A percentile compares a stretch with the other conserved stretches of the same genome.
Conservation (phyloP, 2,113 vertebrate species). For the Apodemus sylvaticus region DNA sequence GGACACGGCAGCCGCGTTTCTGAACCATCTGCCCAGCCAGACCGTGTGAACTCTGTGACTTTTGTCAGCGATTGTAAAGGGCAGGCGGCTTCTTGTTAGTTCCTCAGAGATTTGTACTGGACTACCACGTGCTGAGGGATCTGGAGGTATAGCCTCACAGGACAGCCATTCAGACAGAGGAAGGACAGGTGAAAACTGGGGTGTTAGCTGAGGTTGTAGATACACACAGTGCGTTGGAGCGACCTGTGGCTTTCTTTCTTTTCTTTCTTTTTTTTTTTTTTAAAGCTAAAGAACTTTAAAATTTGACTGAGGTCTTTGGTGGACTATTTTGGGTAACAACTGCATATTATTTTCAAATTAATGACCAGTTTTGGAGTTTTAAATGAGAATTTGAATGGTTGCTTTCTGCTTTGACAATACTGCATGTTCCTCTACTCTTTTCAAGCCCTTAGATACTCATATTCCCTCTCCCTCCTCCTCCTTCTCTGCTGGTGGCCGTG, state of each 20-base stretch:
- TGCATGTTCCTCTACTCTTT: neutral
- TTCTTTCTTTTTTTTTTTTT: neutral
- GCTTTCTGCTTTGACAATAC: conserved; percentile 3
- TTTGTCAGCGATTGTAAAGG: conserved; percentile 54
- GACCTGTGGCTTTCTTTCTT: neutral
- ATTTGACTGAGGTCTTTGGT: neutral
- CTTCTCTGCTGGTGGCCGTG: neutral
- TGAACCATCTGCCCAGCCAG: neutral
- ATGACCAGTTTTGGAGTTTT: conserved; percentile 24
- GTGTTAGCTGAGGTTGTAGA: neutral
- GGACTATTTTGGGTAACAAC: neutral
- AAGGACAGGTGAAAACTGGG: neutral
- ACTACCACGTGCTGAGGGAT: neutral
- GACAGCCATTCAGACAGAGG: neutral
- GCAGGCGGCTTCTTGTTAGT: neutral
- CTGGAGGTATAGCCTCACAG: neutral
- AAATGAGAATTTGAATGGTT: neutral
- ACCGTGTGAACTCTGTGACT: conserved; percentile 35
- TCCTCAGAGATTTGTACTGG: neutral
- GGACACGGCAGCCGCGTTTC: neutral
- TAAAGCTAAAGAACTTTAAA: neutral
- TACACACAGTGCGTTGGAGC: neutral
- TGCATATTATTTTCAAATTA: conserved; percentile 49
- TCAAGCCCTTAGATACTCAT: neutral
- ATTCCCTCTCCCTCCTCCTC: neutral